Base-by-base conservation (phyloP, 1,140 invertebrate species). In the Neodiprion virginianus region DNA sequence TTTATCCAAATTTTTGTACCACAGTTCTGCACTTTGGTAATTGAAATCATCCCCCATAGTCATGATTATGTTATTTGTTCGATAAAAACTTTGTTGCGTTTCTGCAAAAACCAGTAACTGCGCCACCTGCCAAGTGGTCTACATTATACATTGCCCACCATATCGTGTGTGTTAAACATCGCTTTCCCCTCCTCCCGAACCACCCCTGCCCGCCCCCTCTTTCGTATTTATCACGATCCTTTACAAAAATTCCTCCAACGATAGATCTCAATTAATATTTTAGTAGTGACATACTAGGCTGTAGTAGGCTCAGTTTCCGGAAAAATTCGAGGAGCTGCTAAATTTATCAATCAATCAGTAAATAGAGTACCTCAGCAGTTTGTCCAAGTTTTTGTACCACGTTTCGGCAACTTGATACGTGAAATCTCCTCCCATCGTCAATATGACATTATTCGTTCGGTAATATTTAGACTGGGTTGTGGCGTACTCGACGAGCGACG, bases 361-460 rank as follows among this genome's bases (percentile, higher is more conserved):
- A 69, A 7, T 40, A 8, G 12, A 71, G 70, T 90, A 96, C 95
- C 93, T 90, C 76, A 98, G 97, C 1, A 98, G 89, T 84, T 95
- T 96, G 84, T 99, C 97, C 83, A 98, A 82, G 85, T 98, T 98
- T 77, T 91, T 93, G 83, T 92, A 98, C 92, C 95, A 97, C 79
- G 92, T 91, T 77, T 93, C 88, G 1, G 97, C 96, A 84, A 94
- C 91, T 83, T 96, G 93, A 86, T 97, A 99, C 72, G 94, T 92
- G 83, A 99, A 99, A 89, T 99, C 97, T 77, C 93, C 93, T 0
- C 97, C 97, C 97, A 98, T 98, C 3, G 96, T 97, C 68, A 98
- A 89, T 74, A 98, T 90, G 8, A 98, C 89, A 84, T 98, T 94
- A 79, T 94, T 93, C 0, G 92, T 91, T 48, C 86, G 85, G 81